Base-by-base conservation (phyloP, 2,888 invertebrate species). In the Pinctada fucata region DNA sequence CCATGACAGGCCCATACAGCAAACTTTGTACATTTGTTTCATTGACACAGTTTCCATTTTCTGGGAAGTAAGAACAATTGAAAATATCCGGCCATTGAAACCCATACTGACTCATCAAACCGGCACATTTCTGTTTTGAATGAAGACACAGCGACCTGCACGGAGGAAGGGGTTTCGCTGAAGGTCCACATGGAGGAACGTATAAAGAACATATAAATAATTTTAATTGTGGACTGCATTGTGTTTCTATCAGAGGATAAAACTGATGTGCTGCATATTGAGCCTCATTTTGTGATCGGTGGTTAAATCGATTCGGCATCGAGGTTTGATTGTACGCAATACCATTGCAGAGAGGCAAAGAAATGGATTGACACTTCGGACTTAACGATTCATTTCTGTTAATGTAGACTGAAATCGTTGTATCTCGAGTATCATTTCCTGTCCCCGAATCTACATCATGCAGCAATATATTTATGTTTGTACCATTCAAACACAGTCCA, bases 11-110 rank as follows among this genome's bases (percentile, higher is more conserved):
- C 31, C 31, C 31, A 31, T 31, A 31, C 31, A 31, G 31, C 31
- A 31, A 31, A 31, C 31, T 31, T 31, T 31, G 31, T 31, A 31
- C 31, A 31, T 31, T 31, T 31, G 31, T 93, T 82, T 93, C 93
- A 3, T 93, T 93, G 0, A 94, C 93, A 87, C 94, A 94, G 71
- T 93, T 86, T 45, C 91, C 92, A 49, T 95, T 94, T 66, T 95
- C 95, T 0, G 98, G 98, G 90, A 97, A 97, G 90, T 95, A 95
- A 8, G 95, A 95, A 91, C 99, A 99, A 86, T 97, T 96, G 81
- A 99, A 94, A 90, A 95, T 95, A 86, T 96, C 96, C 0, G 98
- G 98, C 98, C 99, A 99, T 66, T 94, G 94, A 48, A 58, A 77
- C 13, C 67, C 72, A 48, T 51, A 72, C 8, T 72, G 2, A 8